Base-by-base conservation (phyloP, 2,797 vertebrate species). In the Anguilla anguilla region DNA sequence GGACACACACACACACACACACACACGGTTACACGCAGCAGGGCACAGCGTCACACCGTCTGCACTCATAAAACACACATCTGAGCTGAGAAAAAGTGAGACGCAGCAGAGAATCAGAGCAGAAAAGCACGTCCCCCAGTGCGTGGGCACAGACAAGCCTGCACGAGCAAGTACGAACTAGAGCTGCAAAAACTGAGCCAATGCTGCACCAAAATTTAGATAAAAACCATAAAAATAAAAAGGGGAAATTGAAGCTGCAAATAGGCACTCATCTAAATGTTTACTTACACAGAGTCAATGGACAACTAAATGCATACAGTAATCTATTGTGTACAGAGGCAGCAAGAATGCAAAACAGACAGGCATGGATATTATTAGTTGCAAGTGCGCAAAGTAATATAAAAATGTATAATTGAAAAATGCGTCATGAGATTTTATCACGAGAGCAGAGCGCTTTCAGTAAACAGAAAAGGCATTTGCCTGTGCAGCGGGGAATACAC, bases 361-460 rank as follows among this genome's bases (percentile, higher is more conserved):
- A 25, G 43, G 46, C 79, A 25, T 51, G 25, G 35, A 2, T 79
- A 43, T 43, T 39, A 39, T n/a, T 69, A 74, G 39, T 22, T 19
- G 74, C 39, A 6, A 79, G n/a, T 15, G 15, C 74, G 22, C 22
- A 46, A 7, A 39, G 74, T 22, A 79, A 79, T 79, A 79, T 43
- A 43, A 79, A 59, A 79, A 79, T 39, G 39, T 22, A 22, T 79
- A 79, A 79, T 43, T 79, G 31, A 79, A 79, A 79, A 79, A 79
- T 22, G 35, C 22, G 39, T 43, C 74, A 22, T 43, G 17, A 43
- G 74, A 79, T 79, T 79, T 79, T 79, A 79, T 79, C 74, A 43
- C 15, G 3, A 39, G 74, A 19, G 74, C 35, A 46, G 19, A 43
- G 43, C 43, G 74, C 15, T 43, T 79, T 79, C 15, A 79, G 35